phyloP scores from a whole-genome alignment of 2,797 vertebrate genomes.

The Crossoptilon crossoptilon region DNA sequence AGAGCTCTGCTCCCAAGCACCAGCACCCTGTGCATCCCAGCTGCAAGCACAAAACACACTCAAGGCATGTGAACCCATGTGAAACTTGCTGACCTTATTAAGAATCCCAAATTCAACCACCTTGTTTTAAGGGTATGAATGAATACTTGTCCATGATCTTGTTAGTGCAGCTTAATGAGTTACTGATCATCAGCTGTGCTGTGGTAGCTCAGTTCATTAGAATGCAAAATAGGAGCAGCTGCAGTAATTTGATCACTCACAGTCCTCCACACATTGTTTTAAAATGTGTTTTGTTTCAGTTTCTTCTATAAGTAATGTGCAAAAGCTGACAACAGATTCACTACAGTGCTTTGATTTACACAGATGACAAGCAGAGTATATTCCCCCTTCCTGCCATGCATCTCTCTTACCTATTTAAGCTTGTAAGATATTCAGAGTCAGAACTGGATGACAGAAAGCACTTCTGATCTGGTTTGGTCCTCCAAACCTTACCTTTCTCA shows the following conservation, averaged over 20 bases:
- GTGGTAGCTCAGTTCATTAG: background rate
- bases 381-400: background rate
- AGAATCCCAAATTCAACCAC: background rate
- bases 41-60: background rate
- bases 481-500: background rate
- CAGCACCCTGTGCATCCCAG: rapidly evolving
- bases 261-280: background rate
- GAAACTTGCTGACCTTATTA: background rate
- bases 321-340: background rate
- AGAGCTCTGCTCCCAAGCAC: background rate
- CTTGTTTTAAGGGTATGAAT: background rate
- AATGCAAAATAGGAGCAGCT: background rate
- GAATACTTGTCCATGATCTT: background rate
- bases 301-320: background rate
- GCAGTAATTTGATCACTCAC: background rate
- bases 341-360: background rate
- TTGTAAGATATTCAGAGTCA: background rate
- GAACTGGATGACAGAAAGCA: too few relatives aligned
- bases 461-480: background rate
- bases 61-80: background rate
- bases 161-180: background rate
- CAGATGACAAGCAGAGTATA: background rate
- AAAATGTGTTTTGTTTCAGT: background rate
- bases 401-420: background rate
- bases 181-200: background rate